A percentile compares a stretch with the other conserved stretches of the same genome.
phyloP scores from a whole-genome alignment of 2,888 invertebrate genomes.

The Psococerastis gibbosa region DNA sequence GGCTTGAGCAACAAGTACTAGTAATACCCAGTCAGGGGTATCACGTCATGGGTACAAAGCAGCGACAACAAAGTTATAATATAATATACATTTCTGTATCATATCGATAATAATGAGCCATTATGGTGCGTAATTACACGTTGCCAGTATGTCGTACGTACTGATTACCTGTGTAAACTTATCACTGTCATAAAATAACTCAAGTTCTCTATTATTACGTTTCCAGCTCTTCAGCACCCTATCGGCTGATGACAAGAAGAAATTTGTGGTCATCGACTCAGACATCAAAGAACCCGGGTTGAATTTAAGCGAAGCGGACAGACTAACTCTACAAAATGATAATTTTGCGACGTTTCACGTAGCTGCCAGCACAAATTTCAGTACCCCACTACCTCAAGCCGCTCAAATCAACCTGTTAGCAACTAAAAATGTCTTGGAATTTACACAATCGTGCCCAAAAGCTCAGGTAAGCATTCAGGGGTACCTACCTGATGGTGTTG shows the following conservation, averaged over 20 bases:
- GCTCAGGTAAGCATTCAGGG: background rate
- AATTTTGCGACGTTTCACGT: conserved; percentile 19
- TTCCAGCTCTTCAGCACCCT: background rate
- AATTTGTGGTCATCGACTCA: conserved; percentile 17
- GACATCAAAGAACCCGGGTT: conserved; percentile 17
- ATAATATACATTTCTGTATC: too few species aligned
- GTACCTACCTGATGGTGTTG: conserved; percentile 29
- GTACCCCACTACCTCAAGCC: conserved; percentile 23
- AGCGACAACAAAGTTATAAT: too few species aligned
- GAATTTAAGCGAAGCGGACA: conserved; percentile 16
- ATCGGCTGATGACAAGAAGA: conserved; percentile 9
- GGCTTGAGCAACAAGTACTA: too few species aligned
- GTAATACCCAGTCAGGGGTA: too few species aligned
- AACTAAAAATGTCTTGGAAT: background rate
- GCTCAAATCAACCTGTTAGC: conserved; percentile 38
- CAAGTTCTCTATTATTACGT: too few species aligned
- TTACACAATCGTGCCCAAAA: background rate
- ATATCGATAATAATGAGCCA: too few species aligned
- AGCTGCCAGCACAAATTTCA: conserved; percentile 20
- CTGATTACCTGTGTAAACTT: too few species aligned
- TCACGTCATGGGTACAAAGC: too few species aligned
- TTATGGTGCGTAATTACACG: too few species aligned
- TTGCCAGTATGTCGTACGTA: too few species aligned
- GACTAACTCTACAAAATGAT: conserved; percentile 14
- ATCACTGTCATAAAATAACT: too few species aligned